Base-by-base conservation (phyloP, 2,888 invertebrate species). In the Torymus texanus region DNA sequence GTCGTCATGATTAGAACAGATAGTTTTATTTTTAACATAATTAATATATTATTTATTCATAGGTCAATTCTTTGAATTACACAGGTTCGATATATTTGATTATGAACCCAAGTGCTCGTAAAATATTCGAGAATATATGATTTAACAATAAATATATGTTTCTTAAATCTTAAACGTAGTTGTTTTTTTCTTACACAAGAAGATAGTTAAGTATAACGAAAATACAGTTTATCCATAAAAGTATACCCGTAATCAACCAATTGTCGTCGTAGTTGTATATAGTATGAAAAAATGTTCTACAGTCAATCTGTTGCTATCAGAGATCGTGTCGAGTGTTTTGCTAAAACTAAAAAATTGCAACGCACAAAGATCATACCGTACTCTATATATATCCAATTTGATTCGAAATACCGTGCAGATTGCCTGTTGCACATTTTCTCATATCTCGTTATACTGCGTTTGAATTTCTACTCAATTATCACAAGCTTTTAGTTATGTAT, bases 391-490 rank as follows among this genome's bases (percentile, higher is more conserved):
- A 18, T 13, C 58, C 62, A 62, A 55, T 41, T 75, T 68, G 63
- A 70, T 76, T 70, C 10, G 66, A 75, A 61, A 70, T 16, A 53
- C 16, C 11, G 61, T 16, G 41, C 12, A 50, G 50, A 76, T 51
- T 41, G 51, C 65, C 62, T 65, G 58, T 53, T 16, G 68, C 24
- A 65, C 58, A 53, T 58, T 68, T 68, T 62, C 53, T 41, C 59
- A 66, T 59, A 66, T 29, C 62, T 55, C 50, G 24, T 61, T 55
- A 50, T 68, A 41, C 1, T 62, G 68, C 68, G 29, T 75, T 79
- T 79, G 74, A 53, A 79, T 75, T 59, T 75, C 74, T 79, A 79
- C 70, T 74, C 65, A 59, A 70, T 74, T 74, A 79, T 79, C 79
- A 75, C 79, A 78, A 78, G 78, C 73, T 78, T 74, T 68, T 61